phyloP scores from a whole-genome alignment of 2,797 vertebrate species.

The Alca torda region DNA sequence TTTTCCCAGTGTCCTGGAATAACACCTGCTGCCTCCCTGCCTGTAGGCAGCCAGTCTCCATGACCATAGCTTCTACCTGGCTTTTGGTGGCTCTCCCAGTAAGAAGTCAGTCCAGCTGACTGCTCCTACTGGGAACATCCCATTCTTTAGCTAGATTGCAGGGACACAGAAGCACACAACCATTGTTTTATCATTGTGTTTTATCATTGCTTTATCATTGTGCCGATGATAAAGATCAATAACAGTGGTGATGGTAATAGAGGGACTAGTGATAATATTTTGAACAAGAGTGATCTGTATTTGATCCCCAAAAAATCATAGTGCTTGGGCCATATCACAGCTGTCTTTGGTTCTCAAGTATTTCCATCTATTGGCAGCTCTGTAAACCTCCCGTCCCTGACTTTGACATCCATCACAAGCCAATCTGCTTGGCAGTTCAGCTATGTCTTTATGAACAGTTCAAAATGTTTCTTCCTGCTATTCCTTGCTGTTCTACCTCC shows the following conservation, averaged over 20 bases:
- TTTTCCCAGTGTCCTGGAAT: background rate
- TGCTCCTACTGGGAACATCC: background rate
- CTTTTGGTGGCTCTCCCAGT: background rate
- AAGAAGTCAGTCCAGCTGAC: background rate
- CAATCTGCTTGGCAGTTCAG: background rate
- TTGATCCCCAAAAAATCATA: background rate
- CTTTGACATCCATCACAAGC: background rate
- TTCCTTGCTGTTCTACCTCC: background rate
- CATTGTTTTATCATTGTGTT: background rate
- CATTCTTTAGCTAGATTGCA: background rate
- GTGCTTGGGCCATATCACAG: background rate
- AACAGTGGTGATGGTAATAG: background rate
- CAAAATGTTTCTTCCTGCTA: background rate
- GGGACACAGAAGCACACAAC: background rate
- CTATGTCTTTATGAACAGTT: background rate
- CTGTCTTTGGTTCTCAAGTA: background rate
- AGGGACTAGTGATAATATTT: background rate
- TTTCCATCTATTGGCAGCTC: background rate
- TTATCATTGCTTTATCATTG: too few species aligned
- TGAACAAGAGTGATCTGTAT: background rate
- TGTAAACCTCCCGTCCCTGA: background rate
- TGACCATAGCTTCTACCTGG: background rate
- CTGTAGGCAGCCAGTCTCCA: background rate
- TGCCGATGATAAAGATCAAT: background rate
- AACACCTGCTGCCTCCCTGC: background rate